These are phyloP conservation scores for Mythimna albipuncta DNA, from an alignment of 2,888 invertebrate species.

Conservation along the genomic window DNA sequence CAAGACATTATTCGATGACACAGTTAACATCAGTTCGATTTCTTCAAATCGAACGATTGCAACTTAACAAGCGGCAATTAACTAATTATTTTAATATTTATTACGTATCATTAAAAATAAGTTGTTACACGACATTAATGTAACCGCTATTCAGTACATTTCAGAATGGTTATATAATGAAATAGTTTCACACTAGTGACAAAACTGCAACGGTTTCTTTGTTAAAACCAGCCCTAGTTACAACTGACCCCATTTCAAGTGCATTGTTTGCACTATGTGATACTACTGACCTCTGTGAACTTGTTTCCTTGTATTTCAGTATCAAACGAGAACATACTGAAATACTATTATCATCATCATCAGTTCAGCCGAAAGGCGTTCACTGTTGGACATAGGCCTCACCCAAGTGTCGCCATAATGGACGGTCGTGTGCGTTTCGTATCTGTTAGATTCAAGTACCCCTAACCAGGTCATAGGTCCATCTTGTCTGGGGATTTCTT, in stretches of 20 bases:
- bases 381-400: too few relatives aligned
- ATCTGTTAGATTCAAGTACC: too few relatives aligned
- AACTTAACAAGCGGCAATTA: not conserved
- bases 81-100: constrained; percentile 13
- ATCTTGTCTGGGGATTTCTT: too few relatives aligned
- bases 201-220: constrained; percentile 48
- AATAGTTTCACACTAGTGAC: constrained; percentile 46
- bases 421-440: too few relatives aligned
- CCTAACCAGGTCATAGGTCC: too few relatives aligned
- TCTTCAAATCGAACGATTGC: not conserved
- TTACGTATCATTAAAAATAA: not conserved
- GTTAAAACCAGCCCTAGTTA: constrained; percentile 41
- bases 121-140: constrained; percentile 3
- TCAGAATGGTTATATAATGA: constrained; percentile 43
- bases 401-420: too few relatives aligned
- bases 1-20: not conserved
- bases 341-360: too few relatives aligned
- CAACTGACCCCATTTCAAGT: constrained; percentile 41
- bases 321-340: not conserved
- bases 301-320: constrained; percentile 46
- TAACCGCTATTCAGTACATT: constrained; percentile 21
- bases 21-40: not conserved
- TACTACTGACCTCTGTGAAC: constrained; percentile 24
- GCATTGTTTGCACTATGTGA: constrained; percentile 37
- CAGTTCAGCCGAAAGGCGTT: too few relatives aligned